Evolutionary conservation across 2,888 invertebrate genomes (phyloP), one percentile per base, ranked within the genome.

Genomic region (Theretra japonica): DNA sequence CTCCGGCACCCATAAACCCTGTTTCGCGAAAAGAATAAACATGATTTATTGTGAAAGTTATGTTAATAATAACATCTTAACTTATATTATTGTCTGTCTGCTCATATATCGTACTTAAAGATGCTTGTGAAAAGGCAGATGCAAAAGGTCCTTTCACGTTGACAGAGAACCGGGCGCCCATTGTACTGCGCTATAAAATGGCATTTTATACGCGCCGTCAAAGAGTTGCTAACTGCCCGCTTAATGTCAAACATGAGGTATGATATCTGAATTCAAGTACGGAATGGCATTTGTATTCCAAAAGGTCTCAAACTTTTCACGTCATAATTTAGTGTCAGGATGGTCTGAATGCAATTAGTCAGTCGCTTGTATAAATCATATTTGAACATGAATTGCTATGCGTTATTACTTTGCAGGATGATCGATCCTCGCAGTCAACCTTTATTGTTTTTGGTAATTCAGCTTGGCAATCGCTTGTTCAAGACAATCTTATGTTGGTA

Each of bases 31-130:
- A 85, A 82, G 81, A 83, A 87, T 86, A 88, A 88, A 89, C 79
- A 82, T 88, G 91, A 91, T 91, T 90, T 91, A 91, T 87, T 85
- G 81, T 79, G 75, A 83, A 86, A 81, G 85, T 83, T 83, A 84
- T 85, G 81, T 83, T 82, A 82, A 82, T 81, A 84, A 83, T 86
- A 86, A 86, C 82, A 79, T 85, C 85, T 87, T 84, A 79, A 82
- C 77, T 81, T 82, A 79, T 76, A 73, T 76, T 75, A 80, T 79
- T 79, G 76, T 72, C 76, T 73, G 76, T 72, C 76, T 73, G 76
- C 56, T 30, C 59, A 62, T 70, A 65, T 70, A 71, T 71, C 56
- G 70, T 71, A 71, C 23, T 65, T 48, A 65, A 65, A 65, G 65
- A 71, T 56, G 50, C 56, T 71, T 71, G 56, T 57, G 57, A 71